Percentiles rank a stretch among this genome's conserved stretches.
Evolutionary conservation across 92 coral and sea anemone genomes (phyloP).

Genomic region (Actinostola sp.): DNA sequence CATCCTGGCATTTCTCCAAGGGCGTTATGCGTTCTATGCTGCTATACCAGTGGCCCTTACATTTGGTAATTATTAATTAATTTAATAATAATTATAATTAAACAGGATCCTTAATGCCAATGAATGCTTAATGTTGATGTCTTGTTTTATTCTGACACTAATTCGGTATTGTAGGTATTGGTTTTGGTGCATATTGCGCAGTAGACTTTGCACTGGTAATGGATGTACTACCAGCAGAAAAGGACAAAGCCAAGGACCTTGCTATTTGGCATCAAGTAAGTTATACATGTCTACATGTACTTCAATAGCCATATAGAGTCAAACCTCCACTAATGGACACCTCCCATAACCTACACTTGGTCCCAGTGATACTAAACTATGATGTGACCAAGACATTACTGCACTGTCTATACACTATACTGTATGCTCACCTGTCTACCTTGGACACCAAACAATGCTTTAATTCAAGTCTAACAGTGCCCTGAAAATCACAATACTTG

Average conservation of each 20-base stretch:
- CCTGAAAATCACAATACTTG: no score
- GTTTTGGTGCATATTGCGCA: constrained; percentile 98
- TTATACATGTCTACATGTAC: no score
- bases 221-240: constrained; percentile 98
- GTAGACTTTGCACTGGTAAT: constrained; percentile 97
- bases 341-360: no score
- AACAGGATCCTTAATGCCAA: no score
- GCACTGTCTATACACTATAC: background rate
- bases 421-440: background rate
- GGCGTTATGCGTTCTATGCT: constrained; percentile 94
- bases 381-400: background rate
- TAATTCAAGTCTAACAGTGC: no score
- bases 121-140: no score
- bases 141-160: background rate
- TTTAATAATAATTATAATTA: background rate
- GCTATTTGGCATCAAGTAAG: constrained; percentile 98
- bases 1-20: constrained; percentile 91
- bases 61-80: constrained; percentile 64
- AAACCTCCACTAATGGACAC: no score
- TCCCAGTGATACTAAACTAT: no score
- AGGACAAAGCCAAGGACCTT: constrained; percentile 97
- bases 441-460: no score
- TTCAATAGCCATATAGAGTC: no score
- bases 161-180: constrained; percentile 71
- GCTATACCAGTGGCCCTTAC: constrained; percentile 93